Base-by-base conservation (phyloP, 2,113 vertebrate genomes). In the Taurulus bubalis region DNA sequence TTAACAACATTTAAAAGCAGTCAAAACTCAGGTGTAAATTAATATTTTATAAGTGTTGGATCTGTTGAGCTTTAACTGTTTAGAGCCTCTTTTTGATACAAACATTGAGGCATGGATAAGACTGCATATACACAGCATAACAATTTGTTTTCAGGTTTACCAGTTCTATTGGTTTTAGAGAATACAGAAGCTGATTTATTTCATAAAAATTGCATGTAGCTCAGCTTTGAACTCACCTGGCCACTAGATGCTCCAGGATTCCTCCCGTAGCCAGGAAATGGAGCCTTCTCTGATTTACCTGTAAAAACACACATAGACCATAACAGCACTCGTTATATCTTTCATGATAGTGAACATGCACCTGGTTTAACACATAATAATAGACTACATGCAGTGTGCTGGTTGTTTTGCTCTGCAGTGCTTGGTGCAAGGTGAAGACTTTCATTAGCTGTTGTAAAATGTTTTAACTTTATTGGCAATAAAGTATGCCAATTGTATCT, bases 241-340 rank as follows among this genome's bases (percentile, higher is more conserved):
- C 97, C 96, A 85, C 95, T 96, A 82, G 98, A 94, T 79, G 97
- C 95, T 77, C 93, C 96, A 1, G 96, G 90, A 38, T 98, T 97
- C 94, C 96, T 96, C 58, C 95, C 96, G 84, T 96, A 99, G 58
- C 96, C 86, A 56, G 96, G 92, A 94, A 98, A 99, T 0, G 96
- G 93, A 82, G 95, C 91, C 85, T 97, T 96, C n/a, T 98, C 97
- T 6, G 97, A 87, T 96, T 99, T 99, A 80, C 96, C 98, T 99
- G 82, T 10, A 81, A 64, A 89, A 82, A 85, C 65, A 84, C 9
- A 85, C 6, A 78, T 59, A n/a, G 3, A 26, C 24, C 55, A 0
- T 32, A 47, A 42, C 49, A 10, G 79, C 56, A 55, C 60, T 20
- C 11, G n/a, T 77, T 40, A 51, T 36, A 56, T 32, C 22, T 55